These are phyloP conservation scores for Tolypeutes matacus DNA, from an alignment of 2,797 vertebrate genomes.

Conservation along the genomic window DNA sequence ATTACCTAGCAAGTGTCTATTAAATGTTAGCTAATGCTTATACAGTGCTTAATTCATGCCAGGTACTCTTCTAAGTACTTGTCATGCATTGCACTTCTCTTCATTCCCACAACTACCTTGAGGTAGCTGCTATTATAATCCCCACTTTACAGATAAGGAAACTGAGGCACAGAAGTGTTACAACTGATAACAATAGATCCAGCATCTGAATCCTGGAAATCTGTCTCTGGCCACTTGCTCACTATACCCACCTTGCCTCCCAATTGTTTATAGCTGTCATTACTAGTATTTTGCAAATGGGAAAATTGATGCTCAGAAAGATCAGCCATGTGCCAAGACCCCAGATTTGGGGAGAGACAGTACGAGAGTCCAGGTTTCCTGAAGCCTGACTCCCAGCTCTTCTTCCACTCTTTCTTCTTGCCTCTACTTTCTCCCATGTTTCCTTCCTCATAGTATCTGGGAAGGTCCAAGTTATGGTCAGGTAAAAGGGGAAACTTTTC, in stretches of 20 bases:
- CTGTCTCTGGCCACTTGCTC: neutral
- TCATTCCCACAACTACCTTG: slow-evolving; percentile 21
- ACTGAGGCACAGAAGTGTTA: neutral
- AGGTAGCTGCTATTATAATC: slow-evolving; percentile 20
- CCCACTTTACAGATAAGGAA: neutral
- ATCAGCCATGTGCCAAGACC: neutral
- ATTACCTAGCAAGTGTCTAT: neutral
- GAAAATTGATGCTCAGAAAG: neutral
- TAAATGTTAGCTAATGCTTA: slow-evolving; percentile 35
- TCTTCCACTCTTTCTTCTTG: neutral
- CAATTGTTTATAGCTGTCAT: neutral
- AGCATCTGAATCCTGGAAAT: neutral
- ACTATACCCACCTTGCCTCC: neutral
- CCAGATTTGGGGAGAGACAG: neutral
- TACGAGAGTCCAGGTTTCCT: neutral
- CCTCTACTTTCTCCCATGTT: neutral
- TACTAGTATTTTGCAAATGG: slow-evolving; percentile 48
- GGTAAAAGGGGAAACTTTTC: neutral
- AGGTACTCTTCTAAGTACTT: neutral
- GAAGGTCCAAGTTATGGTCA: neutral
- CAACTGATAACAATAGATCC: neutral
- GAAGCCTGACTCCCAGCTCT: neutral
- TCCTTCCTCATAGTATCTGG: neutral
- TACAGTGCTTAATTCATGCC: neutral
- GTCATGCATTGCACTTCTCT: neutral